A percentile compares a stretch with the other conserved stretches of the same genome.
phyloP scores from a whole-genome alignment of 2,888 invertebrate species.

The Deroplatys truncata region DNA sequence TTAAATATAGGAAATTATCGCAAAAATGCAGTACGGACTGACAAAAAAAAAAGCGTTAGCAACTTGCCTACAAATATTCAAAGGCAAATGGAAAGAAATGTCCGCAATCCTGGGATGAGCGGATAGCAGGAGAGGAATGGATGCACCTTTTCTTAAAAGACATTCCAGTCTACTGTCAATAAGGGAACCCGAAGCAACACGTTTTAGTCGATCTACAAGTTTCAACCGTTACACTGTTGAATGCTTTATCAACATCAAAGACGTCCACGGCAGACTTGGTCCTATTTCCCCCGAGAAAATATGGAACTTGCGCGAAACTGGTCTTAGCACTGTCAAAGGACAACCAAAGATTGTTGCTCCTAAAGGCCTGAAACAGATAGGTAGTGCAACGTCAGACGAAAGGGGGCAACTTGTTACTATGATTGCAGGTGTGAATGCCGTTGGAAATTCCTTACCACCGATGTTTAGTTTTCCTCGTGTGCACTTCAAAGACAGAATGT shows the following conservation, averaged over 20 bases:
- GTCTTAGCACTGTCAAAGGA: not conserved
- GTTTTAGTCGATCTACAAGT: too few species aligned
- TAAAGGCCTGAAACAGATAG: not conserved
- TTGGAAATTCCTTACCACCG: not conserved
- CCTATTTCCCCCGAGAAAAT: not conserved
- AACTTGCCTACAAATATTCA: too few species aligned
- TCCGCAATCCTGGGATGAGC: too few species aligned
- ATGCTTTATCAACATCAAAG: too few species aligned
- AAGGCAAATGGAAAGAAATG: too few species aligned
- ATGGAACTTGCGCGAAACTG: not conserved
- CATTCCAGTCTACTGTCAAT: not conserved
- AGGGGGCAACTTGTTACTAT: not conserved
- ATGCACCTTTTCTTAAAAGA: not conserved
- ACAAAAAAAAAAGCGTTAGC: too few species aligned
- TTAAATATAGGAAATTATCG: too few species aligned
- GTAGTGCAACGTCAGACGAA: slow-evolving; percentile 1
- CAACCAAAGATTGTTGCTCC: not conserved
- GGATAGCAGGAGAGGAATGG: too few species aligned
- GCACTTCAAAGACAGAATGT: not conserved
- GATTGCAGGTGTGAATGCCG: slow-evolving; percentile 3
- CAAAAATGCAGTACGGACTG: too few species aligned
- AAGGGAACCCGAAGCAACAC: not conserved
- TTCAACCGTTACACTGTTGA: too few species aligned
- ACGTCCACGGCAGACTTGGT: too few species aligned
- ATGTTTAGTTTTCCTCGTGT: slow-evolving; percentile 5